Evolutionary conservation across 2,888 invertebrate genomes (phyloP), one percentile per base, ranked within the genome.

Genomic region (Dicyrtomina minuta): DNA sequence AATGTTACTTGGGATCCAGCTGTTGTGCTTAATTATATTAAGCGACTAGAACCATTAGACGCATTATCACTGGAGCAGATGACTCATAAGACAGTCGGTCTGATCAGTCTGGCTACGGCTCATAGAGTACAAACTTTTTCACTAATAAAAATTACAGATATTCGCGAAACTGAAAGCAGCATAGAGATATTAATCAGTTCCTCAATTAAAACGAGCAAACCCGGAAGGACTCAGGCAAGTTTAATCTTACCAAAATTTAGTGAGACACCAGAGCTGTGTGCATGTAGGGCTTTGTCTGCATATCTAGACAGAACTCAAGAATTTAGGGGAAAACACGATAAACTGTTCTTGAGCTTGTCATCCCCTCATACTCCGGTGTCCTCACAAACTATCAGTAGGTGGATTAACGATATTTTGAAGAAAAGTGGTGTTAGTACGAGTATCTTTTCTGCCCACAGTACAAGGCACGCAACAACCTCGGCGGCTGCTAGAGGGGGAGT

Each of bases 81-180:
- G 3, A 55, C 72, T 17, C 13, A 60, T 12, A 73, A 71, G 53
- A 17, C 61, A 12, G 27, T 69, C 13, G 68, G 68, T 0, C 22
- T 74, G 10, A 8, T 74, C n/a, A 67, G 72, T 8, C 43, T 74
- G 1, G 53, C 59, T 12, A 59, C 74, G 1, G 72, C 55, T 27
- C 72, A 72, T 20, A 49, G 74, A 13, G 68, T 68, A 3, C 72
- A 74, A 56, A 72, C 72, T 1, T 43, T 51, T 27, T 70, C 68
- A 5, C 27, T 49, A 4, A 70, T 71, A 20, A 56, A 41, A n/a
- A 17, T 64, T 46, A 24, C 3, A 2, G 65, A 73, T 26, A 69
- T 71, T 44, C n/a, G 17, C 3, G 8, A 66, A 33, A 39, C 15
- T 3, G 46, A 17, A n/a, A 61, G 55, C 5, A n/a, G 43, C 33